Evolutionary conservation across 2,797 vertebrate species (phyloP).

Genomic region (Anisognathus igniventris): DNA sequence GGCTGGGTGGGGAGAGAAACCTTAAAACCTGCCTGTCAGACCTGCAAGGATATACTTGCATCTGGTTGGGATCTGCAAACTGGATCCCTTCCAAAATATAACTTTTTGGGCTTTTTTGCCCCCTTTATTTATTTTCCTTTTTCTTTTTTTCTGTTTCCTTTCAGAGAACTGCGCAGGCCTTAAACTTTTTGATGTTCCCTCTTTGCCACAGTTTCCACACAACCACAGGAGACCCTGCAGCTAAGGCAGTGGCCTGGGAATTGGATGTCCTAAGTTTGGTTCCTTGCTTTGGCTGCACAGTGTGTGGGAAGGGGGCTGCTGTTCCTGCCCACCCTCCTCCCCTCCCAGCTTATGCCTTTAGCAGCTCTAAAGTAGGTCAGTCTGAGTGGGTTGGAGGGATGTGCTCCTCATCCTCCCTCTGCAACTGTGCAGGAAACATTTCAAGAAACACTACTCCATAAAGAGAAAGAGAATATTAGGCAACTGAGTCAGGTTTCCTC

Average conservation of each 20-base stretch:
- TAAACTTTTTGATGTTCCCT: not conserved
- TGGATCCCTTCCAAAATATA: not conserved
- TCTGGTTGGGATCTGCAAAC: not conserved
- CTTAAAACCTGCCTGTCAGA: not conserved
- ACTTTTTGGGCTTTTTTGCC: fast-evolving
- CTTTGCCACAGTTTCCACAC: not conserved
- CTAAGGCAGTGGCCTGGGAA: not conserved
- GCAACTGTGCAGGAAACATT: not conserved
- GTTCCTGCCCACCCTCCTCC: not conserved
- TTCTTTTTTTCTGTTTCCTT: fast-evolving
- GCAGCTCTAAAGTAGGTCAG: conserved; percentile 9
- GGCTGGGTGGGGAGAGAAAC: not conserved
- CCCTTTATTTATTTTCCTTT: not conserved
- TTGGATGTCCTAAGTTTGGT: not conserved
- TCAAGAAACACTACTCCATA: not conserved
- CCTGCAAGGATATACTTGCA: not conserved
- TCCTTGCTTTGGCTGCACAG: not conserved
- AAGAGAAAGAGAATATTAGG: not conserved
- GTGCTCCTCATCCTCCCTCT: not conserved
- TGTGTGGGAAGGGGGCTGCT: not conserved
- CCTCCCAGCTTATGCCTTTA: not conserved
- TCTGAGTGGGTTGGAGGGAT: not conserved
- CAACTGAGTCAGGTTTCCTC: not conserved
- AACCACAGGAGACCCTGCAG: not conserved
- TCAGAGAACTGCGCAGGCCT: not conserved